A percentile compares a stretch with the other conserved stretches of the same genome.
Conservation (phyloP, 2,113 vertebrate genomes). For the Channa argus region DNA sequence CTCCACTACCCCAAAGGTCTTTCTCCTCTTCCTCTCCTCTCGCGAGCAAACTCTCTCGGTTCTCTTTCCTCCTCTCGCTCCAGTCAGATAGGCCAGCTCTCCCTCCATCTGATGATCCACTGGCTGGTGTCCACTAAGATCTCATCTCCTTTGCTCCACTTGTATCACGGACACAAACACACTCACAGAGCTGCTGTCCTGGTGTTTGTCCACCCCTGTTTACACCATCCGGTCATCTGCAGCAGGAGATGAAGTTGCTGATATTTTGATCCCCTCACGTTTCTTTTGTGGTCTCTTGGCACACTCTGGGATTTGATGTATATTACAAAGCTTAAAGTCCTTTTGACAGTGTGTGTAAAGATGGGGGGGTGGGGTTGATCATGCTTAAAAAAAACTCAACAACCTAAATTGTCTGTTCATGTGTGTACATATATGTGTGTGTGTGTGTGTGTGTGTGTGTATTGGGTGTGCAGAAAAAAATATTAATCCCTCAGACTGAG, state of each 20-base stretch:
- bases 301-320: constrained; percentile 40
- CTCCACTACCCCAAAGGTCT: constrained; percentile 31
- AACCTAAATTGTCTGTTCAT: constrained; percentile 64
- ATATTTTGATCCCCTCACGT: constrained; percentile 34
- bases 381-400: constrained; percentile 66
- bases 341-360: constrained; percentile 43
- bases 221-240: constrained; percentile 18
- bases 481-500: constrained; percentile 80
- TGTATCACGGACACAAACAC: constrained; percentile 7
- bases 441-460: constrained; percentile 44
- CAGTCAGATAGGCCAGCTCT: constrained; percentile 12
- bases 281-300: constrained; percentile 28
- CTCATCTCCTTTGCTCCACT: constrained; percentile 54
- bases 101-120: constrained; percentile 66
- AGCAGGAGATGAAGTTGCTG: constrained; percentile 8
- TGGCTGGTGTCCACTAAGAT: constrained; percentile 53
- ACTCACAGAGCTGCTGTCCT: constrained; percentile 2
- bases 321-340: constrained; percentile 58
- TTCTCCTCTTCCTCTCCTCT: constrained; percentile 78
- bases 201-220: not conserved
- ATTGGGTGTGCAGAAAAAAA: constrained; percentile 47
- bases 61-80: constrained; percentile 58
- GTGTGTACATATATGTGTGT: constrained; percentile 8
- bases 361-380: constrained; percentile 69
- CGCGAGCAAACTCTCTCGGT: constrained; percentile 52